These are phyloP conservation scores for Rhynchonycteris naso DNA, from an alignment of 2,797 vertebrate species.

Conservation along the genomic window DNA sequence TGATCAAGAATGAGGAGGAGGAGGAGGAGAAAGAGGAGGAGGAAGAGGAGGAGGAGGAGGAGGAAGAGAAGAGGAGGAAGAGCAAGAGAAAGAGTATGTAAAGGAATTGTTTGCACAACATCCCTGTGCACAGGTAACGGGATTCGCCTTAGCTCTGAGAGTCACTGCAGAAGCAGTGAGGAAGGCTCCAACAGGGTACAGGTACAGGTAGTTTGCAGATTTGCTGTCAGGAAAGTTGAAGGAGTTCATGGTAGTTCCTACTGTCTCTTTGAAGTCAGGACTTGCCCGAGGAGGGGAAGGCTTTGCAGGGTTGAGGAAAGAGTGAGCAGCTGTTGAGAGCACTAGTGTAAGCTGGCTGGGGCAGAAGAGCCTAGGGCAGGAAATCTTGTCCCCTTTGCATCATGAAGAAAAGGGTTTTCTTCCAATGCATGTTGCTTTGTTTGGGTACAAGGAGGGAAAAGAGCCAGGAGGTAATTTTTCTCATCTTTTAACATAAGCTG, in stretches of 20 bases:
- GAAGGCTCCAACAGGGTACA: not conserved
- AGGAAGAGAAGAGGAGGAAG: no score
- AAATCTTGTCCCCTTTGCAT: not conserved
- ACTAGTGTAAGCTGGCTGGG: not conserved
- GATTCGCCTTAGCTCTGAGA: not conserved
- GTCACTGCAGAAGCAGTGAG: not conserved
- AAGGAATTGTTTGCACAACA: not conserved
- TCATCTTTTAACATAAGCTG: conserved; percentile 28
- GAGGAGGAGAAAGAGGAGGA: not conserved
- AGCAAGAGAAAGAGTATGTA: no score
- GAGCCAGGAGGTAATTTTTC: not conserved
- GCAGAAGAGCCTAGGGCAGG: not conserved
- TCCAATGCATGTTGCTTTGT: not conserved
- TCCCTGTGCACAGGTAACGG: not conserved
- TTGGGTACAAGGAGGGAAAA: not conserved
- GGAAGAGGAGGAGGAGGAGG: not conserved
- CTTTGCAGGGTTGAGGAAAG: not conserved
- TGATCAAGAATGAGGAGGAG: not conserved
- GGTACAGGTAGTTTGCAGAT: not conserved
- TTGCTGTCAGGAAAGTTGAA: not conserved
- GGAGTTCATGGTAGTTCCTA: not conserved
- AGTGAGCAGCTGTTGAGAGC: not conserved
- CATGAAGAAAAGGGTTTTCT: not conserved
- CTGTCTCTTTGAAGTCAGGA: not conserved
- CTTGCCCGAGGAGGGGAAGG: not conserved